Evolutionary conservation across 2,797 vertebrate species (phyloP).

Genomic region (Hippocampus kuda): DNA sequence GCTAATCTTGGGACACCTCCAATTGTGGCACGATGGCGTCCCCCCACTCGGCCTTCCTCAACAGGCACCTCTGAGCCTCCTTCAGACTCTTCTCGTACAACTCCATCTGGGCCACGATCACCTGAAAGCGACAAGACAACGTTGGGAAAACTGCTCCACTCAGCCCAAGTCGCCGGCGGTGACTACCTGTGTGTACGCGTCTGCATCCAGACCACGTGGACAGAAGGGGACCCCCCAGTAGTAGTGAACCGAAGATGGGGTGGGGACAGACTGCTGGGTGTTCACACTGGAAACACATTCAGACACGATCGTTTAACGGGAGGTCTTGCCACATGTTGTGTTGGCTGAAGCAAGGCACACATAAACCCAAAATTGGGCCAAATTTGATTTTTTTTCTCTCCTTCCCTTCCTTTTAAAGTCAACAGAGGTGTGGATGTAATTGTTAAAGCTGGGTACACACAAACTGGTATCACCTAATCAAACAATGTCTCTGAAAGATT

Average conservation of each 20-base stretch:
- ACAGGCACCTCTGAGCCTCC: slow-evolving; percentile 75
- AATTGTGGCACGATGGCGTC: slow-evolving; percentile 67
- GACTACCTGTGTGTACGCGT: slow-evolving; percentile 78
- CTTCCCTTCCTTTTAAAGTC: too few relatives aligned
- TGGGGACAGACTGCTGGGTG: not conserved
- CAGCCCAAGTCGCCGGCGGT: too few relatives aligned
- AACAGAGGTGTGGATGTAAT: too few relatives aligned
- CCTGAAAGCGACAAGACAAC: slow-evolving; percentile 32
- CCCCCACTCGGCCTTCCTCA: slow-evolving; percentile 81
- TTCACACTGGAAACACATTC: slow-evolving; percentile 14
- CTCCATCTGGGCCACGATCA: slow-evolving; percentile 89
- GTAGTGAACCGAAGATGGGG: slow-evolving; percentile 71
- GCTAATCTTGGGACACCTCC: slow-evolving; percentile 21
- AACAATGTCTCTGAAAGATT: too few relatives aligned
- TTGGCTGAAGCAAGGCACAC: not conserved
- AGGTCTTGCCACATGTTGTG: not conserved
- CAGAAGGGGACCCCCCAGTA: slow-evolving; percentile 97
- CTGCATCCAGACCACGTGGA: slow-evolving; percentile 81
- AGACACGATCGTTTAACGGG: not conserved
- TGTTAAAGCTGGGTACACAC: too few relatives aligned
- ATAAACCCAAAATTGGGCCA: too few relatives aligned
- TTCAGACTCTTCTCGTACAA: slow-evolving; percentile 89
- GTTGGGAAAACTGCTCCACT: not conserved
- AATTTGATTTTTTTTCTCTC: too few relatives aligned
- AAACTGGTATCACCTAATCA: too few relatives aligned